Conservation (phyloP, 2,113 vertebrate genomes). For the Lophius piscatorius region DNA sequence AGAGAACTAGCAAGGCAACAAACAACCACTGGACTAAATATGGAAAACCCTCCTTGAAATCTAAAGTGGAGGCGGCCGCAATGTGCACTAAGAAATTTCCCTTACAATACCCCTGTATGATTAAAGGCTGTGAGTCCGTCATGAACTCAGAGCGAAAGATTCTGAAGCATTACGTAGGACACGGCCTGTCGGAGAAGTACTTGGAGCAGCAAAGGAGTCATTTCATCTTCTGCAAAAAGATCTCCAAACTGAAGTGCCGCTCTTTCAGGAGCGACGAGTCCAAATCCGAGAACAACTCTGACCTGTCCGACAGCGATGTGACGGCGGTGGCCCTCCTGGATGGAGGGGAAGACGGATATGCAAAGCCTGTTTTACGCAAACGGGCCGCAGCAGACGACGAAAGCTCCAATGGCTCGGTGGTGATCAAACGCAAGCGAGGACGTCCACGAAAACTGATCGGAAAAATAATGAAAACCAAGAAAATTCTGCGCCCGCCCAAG, state of each 20-base stretch:
- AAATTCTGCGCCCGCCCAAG: conserved; percentile 61
- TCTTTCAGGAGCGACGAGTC: conserved; percentile 79
- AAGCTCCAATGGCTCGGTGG: conserved; percentile 56
- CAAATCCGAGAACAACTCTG: conserved; percentile 74
- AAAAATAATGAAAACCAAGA: conserved; percentile 59
- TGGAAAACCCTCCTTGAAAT: conserved; percentile 85
- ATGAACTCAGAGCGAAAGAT: conserved; percentile 91
- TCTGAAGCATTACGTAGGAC: conserved; percentile 92
- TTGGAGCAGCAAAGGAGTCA: conserved; percentile 89
- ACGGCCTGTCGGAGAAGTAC: conserved; percentile 93
- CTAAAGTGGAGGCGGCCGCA: conserved; percentile 86
- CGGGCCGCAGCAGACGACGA: conserved; percentile 54
- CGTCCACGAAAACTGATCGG: conserved; percentile 77
- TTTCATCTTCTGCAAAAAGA: conserved; percentile 91
- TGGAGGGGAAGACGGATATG: conserved; percentile 63
- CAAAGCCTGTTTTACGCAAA: conserved; percentile 70
- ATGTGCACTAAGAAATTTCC: conserved; percentile 89
- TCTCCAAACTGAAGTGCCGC: conserved; percentile 75
- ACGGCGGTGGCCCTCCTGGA: conserved; percentile 65
- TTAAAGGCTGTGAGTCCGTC: conserved; percentile 93
- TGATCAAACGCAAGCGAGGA: conserved; percentile 86
- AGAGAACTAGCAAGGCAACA: conserved; percentile 51
- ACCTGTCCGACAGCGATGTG: conserved; percentile 67
- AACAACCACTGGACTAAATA: conserved; percentile 77
- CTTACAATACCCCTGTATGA: conserved; percentile 95